A percentile compares a stretch with the other conserved stretches of the same genome.
phyloP scores from a whole-genome alignment of 2,888 invertebrate species.

The Boloria euphrosyne region DNA sequence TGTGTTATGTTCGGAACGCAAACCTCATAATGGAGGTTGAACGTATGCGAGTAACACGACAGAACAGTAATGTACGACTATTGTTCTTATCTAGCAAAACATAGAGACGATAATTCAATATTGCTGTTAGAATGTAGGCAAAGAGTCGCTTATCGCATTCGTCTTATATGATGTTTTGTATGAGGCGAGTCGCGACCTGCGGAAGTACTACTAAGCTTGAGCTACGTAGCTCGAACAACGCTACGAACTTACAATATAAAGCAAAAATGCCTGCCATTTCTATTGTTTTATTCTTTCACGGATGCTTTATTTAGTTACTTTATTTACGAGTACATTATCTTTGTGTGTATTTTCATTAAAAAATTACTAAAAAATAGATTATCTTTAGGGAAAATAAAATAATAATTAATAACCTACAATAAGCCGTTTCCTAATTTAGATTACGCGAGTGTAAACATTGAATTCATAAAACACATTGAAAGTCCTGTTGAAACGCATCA shows the following conservation, averaged over 20 bases:
- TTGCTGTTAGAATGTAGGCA: conserved; percentile 12
- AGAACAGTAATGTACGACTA: conserved; percentile 9
- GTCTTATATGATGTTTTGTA: conserved; percentile 30
- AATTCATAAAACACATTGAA: too few species aligned
- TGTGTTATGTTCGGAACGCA: conserved; percentile 53
- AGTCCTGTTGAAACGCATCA: too few species aligned
- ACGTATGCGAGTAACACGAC: conserved; percentile 26
- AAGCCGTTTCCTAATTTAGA: too few species aligned
- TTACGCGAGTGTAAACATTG: too few species aligned
- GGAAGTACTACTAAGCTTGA: conserved; percentile 46
- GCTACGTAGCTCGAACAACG: conserved; percentile 48
- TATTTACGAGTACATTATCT: too few species aligned
- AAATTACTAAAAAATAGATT: too few species aligned
- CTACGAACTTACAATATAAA: conserved; percentile 35
- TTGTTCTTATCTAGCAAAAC: conserved; percentile 15
- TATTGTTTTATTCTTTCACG: conserved; percentile 9
- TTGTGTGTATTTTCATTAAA: too few species aligned
- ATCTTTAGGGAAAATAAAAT: too few species aligned
- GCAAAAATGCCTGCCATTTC: conserved; percentile 14
- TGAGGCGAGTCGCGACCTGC: conserved; percentile 38
- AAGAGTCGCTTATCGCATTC: conserved; percentile 23
- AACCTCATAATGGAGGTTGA: conserved; percentile 46
- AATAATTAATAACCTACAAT: too few species aligned
- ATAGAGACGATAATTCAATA: conserved; percentile 22
- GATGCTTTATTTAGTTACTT: neutral